These are phyloP conservation scores for Clunio marinus DNA, from an alignment of 2,888 invertebrate species.

Conservation along the genomic window DNA sequence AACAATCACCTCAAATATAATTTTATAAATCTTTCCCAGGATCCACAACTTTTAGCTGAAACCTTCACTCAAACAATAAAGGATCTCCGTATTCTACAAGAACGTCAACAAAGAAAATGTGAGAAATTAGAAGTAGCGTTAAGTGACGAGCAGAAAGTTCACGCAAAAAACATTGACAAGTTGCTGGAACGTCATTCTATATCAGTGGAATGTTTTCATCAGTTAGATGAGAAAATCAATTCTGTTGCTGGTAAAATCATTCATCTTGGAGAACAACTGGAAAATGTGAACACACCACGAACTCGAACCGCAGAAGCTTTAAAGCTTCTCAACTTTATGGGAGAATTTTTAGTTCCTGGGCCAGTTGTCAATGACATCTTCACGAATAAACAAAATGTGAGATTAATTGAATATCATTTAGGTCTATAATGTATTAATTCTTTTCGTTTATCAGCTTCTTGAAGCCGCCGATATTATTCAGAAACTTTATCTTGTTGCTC, in stretches of 20 bases:
- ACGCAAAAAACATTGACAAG: slow-evolving; percentile 73
- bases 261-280: slow-evolving; percentile 96
- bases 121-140: slow-evolving; percentile 74
- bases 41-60: slow-evolving; percentile 81
- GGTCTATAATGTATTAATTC: slow-evolving; percentile 2
- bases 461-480: slow-evolving; percentile 97
- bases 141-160: slow-evolving; percentile 79
- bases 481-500: slow-evolving; percentile 90
- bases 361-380: slow-evolving; percentile 82
- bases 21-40: too few relatives aligned
- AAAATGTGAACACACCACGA: slow-evolving; percentile 91
- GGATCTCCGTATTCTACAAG: slow-evolving; percentile 70
- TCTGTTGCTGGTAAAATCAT: slow-evolving; percentile 96
- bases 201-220: slow-evolving; percentile 83
- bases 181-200: slow-evolving; percentile 83
- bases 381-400: slow-evolving; percentile 73
- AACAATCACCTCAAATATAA: too few relatives aligned
- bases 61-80: slow-evolving; percentile 92
- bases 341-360: slow-evolving; percentile 84
- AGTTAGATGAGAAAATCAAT: slow-evolving; percentile 92
- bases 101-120: slow-evolving; percentile 81
- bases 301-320: slow-evolving; percentile 93
- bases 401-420: slow-evolving; percentile 33
- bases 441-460: slow-evolving; percentile 60
- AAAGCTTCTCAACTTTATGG: slow-evolving; percentile 84